Evolutionary conservation across 1,140 invertebrate species (phyloP).

Genomic region (Brachionus paranguensis): DNA sequence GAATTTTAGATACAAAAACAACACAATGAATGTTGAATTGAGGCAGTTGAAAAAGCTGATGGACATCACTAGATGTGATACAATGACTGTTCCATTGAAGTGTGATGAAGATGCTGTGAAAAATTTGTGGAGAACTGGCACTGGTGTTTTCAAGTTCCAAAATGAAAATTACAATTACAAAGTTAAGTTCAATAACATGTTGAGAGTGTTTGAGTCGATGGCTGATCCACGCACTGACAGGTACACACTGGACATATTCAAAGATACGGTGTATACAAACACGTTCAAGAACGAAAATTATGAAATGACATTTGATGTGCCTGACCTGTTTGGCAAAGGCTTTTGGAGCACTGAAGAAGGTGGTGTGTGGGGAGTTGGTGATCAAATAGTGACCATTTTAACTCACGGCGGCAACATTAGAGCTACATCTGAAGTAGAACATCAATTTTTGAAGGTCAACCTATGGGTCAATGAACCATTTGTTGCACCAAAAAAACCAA

Average conservation of each 20-base stretch:
- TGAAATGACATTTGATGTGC: neutral
- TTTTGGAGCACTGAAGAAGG: neutral
- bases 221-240: neutral
- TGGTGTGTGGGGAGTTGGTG: neutral
- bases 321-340: neutral
- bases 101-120: neutral
- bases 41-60: neutral
- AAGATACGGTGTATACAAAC: neutral
- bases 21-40: slow-evolving; percentile 1
- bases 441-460: slow-evolving; percentile 17
- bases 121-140: slow-evolving; percentile 27
- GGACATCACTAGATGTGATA: slow-evolving; percentile 6
- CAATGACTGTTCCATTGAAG: slow-evolving; percentile 2
- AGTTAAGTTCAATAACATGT: neutral
- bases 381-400: neutral
- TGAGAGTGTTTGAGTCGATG: slow-evolving; percentile 13
- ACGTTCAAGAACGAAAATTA: neutral
- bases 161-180: neutral
- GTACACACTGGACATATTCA: neutral
- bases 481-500: neutral
- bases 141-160: neutral
- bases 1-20: slow-evolving; percentile 28
- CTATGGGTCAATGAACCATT: neutral
- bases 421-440: slow-evolving; percentile 1
- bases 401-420: neutral